Evolutionary conservation across 2,113 vertebrate species (phyloP).

Genomic region (Lagopus leucura): DNA sequence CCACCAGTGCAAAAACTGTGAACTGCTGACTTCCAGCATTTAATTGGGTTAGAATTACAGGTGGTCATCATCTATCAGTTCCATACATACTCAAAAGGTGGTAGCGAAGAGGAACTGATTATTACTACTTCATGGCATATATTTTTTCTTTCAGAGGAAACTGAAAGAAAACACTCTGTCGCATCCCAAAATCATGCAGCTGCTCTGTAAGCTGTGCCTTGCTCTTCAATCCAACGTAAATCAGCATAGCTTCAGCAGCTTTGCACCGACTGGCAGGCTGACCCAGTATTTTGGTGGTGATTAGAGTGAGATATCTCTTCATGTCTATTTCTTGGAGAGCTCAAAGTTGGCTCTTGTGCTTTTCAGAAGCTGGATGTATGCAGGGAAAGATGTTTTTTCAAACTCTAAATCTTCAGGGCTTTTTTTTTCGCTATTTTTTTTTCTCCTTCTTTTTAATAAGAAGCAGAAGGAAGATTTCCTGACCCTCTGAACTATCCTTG

Average conservation of each 20-base stretch:
- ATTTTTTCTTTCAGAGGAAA: not conserved
- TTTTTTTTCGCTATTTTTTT: not conserved
- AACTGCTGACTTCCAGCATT: conserved; percentile 25
- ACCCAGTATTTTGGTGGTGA: conserved; percentile 21
- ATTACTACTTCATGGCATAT: conserved; percentile 12
- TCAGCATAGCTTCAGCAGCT: not conserved
- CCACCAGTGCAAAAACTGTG: conserved; percentile 3
- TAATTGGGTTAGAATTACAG: conserved; percentile 51
- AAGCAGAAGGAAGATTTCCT: conserved; percentile 55
- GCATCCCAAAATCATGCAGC: not conserved
- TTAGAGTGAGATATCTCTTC: conserved; percentile 13
- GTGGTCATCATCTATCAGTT: conserved; percentile 18
- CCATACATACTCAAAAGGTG: not conserved
- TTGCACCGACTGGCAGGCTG: not conserved
- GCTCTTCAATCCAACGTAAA: not conserved
- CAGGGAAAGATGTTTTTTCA: conserved; percentile 19
- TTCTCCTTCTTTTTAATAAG: not conserved
- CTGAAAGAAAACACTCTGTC: conserved; percentile 14
- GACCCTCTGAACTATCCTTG: conserved; percentile 52
- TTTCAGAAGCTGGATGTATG: conserved; percentile 41
- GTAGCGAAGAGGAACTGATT: not conserved
- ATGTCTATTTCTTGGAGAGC: conserved; percentile 42
- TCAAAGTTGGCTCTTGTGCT: conserved; percentile 35
- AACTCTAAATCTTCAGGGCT: conserved; percentile 44
- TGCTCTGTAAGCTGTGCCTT: not conserved